Base-by-base conservation (phyloP, 2,888 invertebrate genomes). In the Eristalis tenax region DNA sequence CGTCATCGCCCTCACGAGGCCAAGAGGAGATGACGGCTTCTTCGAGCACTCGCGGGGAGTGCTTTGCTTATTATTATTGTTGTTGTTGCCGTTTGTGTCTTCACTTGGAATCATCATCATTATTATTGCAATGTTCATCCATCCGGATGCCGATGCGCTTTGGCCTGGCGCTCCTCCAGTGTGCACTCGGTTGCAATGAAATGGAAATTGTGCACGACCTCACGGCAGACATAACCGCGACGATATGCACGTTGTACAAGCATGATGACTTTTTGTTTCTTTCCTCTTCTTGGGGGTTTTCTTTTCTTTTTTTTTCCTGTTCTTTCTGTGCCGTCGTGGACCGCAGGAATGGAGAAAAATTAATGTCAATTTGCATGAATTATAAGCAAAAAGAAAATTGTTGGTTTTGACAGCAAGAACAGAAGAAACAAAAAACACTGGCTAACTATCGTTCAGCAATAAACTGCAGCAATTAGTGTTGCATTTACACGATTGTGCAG, bases 131-230 rank as follows among this genome's bases (percentile, higher is more conserved):
- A 73, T 77, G 77, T 77, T 83, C 63, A 77, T 68, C 74, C 74
- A 65, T 70, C 74, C 65, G 70, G 73, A 66, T 70, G 74, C 43
- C 59, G 61, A 26, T 8, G 26, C 18, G 43, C 22, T 66, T 38
- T 43, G 26, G 66, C 38, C 77, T 82, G 76, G 82, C 82, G 82
- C 71, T 83, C 70, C 22, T 26, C 10, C 40, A 32, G 69, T 57
- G 66, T 18, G 65, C 77, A 66, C 73, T 77, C 73, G 38, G 83
- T 69, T 83, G 71, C 83, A 83, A 75, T 83, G 77, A 73, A 77
- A 83, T 83, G 73, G 66, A 73, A 77, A 83, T 77, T 83, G 43
- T 66, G 71, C 82, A 81, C 80, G 74, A 81, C 80, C 69, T 81
- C 68, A 69, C 79, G 73, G 57, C 66, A 66, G 66, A 28, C 64